Conservation (phyloP, 1,140 invertebrate genomes). For the Heliconius hewitsoni region DNA sequence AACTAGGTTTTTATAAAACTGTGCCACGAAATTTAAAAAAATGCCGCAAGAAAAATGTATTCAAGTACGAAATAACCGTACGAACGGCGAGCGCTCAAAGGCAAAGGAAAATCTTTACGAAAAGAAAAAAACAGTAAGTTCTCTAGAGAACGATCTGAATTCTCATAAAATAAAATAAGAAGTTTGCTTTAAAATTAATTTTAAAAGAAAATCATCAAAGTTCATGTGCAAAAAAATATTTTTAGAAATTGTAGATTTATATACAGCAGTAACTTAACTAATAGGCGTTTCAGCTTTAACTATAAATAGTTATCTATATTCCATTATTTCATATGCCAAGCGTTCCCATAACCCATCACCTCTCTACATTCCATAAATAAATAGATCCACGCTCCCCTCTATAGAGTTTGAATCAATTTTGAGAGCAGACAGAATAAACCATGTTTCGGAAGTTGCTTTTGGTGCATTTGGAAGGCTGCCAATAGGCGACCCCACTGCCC, state of each 20-base stretch:
- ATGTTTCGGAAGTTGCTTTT: slow-evolving; percentile 13
- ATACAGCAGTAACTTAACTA: not conserved
- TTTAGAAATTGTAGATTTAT: not conserved
- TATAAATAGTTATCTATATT: not conserved
- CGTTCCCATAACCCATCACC: not conserved
- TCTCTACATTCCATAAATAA: not conserved
- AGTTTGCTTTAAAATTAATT: slow-evolving; percentile 1
- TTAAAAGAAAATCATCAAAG: not conserved
- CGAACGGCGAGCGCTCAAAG: slow-evolving; percentile 8
- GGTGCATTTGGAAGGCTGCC: slow-evolving; percentile 32
- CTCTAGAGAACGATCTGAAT: slow-evolving; percentile 8
- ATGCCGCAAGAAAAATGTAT: slow-evolving; percentile 7
- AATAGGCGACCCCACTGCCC: slow-evolving; percentile 3
- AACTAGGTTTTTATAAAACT: slow-evolving; percentile 8
- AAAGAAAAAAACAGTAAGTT: slow-evolving; percentile 3
- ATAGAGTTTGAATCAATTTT: not conserved
- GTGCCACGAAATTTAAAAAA: slow-evolving; percentile 9
- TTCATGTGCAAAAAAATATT: not conserved
- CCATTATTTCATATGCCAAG: not conserved
- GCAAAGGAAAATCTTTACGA: slow-evolving; percentile 27
- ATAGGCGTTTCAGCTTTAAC: not conserved
- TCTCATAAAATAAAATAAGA: slow-evolving; percentile 5
- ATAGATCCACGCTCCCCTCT: not conserved
- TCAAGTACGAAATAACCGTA: slow-evolving; percentile 24
- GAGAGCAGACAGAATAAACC: slow-evolving; percentile 1